phyloP scores from a whole-genome alignment of 2,113 vertebrate genomes.

The Eonycteris spelaea region DNA sequence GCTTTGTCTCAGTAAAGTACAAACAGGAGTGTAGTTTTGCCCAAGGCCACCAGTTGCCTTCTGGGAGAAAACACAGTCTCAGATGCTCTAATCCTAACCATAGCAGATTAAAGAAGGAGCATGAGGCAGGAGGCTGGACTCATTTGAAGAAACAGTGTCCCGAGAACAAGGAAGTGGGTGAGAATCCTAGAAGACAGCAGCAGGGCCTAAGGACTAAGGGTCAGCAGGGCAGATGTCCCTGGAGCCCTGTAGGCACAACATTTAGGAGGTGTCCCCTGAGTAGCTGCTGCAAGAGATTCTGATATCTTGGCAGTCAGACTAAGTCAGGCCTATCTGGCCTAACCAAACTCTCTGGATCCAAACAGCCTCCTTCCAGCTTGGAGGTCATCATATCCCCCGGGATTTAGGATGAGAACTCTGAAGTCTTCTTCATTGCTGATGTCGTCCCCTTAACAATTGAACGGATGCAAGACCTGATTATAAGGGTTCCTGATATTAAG shows the following conservation, averaged over 20 bases:
- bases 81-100: neutral
- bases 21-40: neutral
- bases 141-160: neutral
- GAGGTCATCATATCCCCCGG: neutral
- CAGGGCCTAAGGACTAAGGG: neutral
- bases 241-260: neutral
- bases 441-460: neutral
- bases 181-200: neutral
- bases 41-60: neutral
- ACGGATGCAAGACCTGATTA: neutral
- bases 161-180: neutral
- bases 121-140: neutral
- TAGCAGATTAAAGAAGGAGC: neutral
- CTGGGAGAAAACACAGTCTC: neutral
- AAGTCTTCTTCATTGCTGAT: neutral
- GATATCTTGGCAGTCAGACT: neutral
- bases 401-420: neutral
- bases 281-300: neutral
- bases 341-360: neutral
- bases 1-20: constrained; percentile 30
- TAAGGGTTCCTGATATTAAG: neutral
- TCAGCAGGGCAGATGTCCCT: rapidly evolving
- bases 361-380: neutral
- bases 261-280: neutral
- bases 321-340: too few relatives aligned